A percentile compares a stretch with the other conserved stretches of the same genome.
phyloP scores from a whole-genome alignment of 1,140 invertebrate genomes.

The Colletes gigas region DNA sequence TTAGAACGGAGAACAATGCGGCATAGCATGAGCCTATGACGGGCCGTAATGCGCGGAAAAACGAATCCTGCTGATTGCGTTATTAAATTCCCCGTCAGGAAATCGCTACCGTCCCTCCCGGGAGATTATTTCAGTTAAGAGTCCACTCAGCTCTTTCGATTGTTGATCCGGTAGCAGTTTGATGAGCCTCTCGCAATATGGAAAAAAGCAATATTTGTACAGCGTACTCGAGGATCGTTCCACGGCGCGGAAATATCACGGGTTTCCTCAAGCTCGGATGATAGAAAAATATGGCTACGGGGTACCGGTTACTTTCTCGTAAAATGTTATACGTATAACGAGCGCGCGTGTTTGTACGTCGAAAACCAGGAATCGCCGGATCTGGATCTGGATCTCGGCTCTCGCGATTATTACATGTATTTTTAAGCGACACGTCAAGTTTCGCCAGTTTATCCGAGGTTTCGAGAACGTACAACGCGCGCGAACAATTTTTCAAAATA shows the following conservation, averaged over 20 bases:
- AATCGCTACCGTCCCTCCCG: not conserved
- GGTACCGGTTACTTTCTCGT: not conserved
- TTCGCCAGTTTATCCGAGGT: not conserved
- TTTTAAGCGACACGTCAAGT: not conserved
- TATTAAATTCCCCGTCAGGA: conserved; percentile 1
- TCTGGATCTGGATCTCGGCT: not conserved
- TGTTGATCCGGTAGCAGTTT: too few relatives aligned
- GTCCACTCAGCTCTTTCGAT: not conserved
- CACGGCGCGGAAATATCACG: not conserved
- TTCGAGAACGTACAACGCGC: too few relatives aligned
- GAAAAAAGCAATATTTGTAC: conserved; percentile 6
- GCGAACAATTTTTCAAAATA: too few relatives aligned
- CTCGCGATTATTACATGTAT: not conserved
- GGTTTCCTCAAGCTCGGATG: not conserved
- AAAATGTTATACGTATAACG: not conserved
- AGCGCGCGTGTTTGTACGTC: not conserved
- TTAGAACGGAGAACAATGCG: not conserved
- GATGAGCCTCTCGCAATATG: not conserved
- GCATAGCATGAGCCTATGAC: not conserved
- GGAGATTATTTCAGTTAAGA: conserved; percentile 6
- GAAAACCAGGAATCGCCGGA: not conserved
- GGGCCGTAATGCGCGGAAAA: not conserved
- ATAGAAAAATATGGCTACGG: conserved; percentile 3
- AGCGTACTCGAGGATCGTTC: not conserved
- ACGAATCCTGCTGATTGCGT: conserved; percentile 1